Evolutionary conservation across 2,113 vertebrate genomes (phyloP), one percentile per base, ranked within the genome.

Genomic region (Scytalopus superciliaris): DNA sequence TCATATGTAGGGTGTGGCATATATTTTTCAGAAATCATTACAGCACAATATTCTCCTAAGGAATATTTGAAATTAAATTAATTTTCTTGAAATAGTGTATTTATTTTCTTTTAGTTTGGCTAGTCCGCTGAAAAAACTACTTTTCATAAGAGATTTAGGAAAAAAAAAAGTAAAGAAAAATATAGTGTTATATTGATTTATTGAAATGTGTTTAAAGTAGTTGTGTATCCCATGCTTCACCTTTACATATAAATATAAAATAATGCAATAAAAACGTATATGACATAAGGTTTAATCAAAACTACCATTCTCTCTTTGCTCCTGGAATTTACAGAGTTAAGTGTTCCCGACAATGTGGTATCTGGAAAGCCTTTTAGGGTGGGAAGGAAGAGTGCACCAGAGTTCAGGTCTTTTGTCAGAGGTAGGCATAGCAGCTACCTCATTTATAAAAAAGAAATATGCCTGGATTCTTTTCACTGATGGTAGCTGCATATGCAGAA

Each of bases 11-110:
- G 87, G 86, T 53, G 79, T 93, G 74, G 73, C 16, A 89, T 40
- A 53, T 50, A 40, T 39, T 73, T 95, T 82, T 91, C 35, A 87
- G 91, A 91, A 95, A 87, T 96, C 56, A 86, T 93, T 88, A 63
- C 25, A 67, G 40, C 39, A 53, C 28, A 84, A 63, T 27, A 47
- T 4, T 81, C 69, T 96, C 53, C 59, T 81, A 89, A 91, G 50
- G 31, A 87, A 73, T 94, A 24, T 52, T 78, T 75, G 35, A 94
- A 94, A 91, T 28, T 14, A 90, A 76, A 90, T 52, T 69, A 42
- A 66, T 82, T 91, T 94, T 90, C 49, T 90, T 74, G 72, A 40
- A 52, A 49, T 27, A 72, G 6, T 30, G 5, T 33, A 16, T 68
- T 89, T 74, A 53, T 85, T 85, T 87, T 81, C 8, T 19, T 82